A percentile compares a stretch with the other conserved stretches of the same genome.
Evolutionary conservation across 2,888 invertebrate species (phyloP).

Genomic region (Cacoxenus indagator): DNA sequence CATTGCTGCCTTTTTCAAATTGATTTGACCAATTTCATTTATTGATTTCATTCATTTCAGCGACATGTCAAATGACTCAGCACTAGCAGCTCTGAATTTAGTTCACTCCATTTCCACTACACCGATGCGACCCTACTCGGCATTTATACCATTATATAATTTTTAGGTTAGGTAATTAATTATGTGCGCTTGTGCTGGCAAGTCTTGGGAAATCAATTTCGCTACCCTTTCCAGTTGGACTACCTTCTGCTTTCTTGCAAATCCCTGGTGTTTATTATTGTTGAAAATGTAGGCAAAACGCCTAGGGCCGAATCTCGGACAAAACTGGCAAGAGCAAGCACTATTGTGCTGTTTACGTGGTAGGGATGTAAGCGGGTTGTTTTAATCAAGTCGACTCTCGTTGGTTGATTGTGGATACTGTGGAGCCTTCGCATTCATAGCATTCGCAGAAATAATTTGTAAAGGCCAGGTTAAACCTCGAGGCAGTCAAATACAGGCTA

Average conservation of each 20-base stretch:
- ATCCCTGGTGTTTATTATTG: slow-evolving; percentile 45
- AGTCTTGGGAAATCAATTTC: slow-evolving; percentile 61
- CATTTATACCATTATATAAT: slow-evolving; percentile 41
- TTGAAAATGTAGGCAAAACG: slow-evolving; percentile 13
- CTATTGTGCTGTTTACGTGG: no score
- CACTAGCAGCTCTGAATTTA: slow-evolving; percentile 25
- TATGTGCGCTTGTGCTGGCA: slow-evolving; percentile 45
- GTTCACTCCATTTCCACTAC: slow-evolving; percentile 7
- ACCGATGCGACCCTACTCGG: slow-evolving; percentile 1
- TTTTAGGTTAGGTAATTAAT: slow-evolving; percentile 58
- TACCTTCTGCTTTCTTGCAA: slow-evolving; percentile 25
- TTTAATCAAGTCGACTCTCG: neutral
- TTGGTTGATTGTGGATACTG: no score
- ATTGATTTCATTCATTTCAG: slow-evolving; percentile 58
- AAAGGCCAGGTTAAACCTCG: no score
- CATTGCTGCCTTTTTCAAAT: slow-evolving; percentile 42
- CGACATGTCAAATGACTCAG: slow-evolving; percentile 58
- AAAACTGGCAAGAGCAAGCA: neutral
- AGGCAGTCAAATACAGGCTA: no score
- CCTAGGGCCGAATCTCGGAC: neutral
- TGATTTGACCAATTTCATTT: slow-evolving; percentile 62
- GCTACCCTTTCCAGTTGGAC: slow-evolving; percentile 17
- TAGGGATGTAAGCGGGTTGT: slow-evolving; percentile 1
- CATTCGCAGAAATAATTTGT: no score
- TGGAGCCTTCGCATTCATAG: no score